Evolutionary conservation across 2,113 vertebrate genomes (phyloP), one percentile per base, ranked within the genome.

Genomic region (Nycticryphes semicollaris): DNA sequence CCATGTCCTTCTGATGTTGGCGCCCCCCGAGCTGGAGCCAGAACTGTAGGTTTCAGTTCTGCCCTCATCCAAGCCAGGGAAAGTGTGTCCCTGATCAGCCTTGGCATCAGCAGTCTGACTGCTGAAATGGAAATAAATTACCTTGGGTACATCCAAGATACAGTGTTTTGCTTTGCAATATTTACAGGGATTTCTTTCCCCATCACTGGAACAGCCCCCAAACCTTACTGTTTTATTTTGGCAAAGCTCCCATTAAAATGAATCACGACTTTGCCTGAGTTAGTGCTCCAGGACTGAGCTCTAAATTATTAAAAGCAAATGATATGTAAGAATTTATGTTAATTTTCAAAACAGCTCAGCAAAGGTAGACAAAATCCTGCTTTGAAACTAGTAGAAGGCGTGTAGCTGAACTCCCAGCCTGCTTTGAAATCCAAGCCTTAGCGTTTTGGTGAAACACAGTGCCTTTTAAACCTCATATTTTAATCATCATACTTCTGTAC

Each of bases 391-490:
- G 47, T 10, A 48, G 80, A 86, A 91, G 28, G 39, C 72, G 70
- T 14, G 53, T 16, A 28, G 39, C 53, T 77, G 73, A 94, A 77
- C 47, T 91, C 68, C 68, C 8, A 59, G 63, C 2, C 73, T 89
- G 73, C 92, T 91, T 77, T 84, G 90, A 89, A 87, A 77, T 43
- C 73, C 51, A 66, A 93, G 64, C 68, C 74, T 35, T 18, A 28
- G 64, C 53, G 84, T 68, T 96, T 84, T 87, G 96, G 95, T 53
- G 67, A 87, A 83, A 67, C 20, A 33, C n/a, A 37, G 77, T 64
- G 84, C 93, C 56, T 96, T 97, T 96, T 93, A 66, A n/a, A 79
- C 15, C 57, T 94, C 30, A 62, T 81, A 54, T 82, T 96, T 97
- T 90, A 96, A 94, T 96, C 93, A 88, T 22, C 12, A 5, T 22